Evolutionary conservation across 2,797 vertebrate genomes (phyloP).

Genomic region (Cottoperca gobio): DNA sequence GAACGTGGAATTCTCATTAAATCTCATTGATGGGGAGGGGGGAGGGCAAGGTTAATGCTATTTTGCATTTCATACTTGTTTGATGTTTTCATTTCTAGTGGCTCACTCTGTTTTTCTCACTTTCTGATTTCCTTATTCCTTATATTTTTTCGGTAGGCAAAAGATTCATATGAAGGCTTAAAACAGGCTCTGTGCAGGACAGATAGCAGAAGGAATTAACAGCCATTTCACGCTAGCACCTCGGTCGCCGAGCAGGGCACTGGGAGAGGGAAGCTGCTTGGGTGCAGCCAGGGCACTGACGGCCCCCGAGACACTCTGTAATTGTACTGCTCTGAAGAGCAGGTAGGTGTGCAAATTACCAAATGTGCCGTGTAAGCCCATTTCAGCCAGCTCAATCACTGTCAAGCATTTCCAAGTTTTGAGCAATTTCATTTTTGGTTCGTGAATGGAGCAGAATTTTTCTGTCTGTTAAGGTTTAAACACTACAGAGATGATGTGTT

Average conservation of each 20-base stretch:
- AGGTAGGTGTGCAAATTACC: slow-evolving; percentile 88
- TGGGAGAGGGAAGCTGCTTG: slow-evolving; percentile 65
- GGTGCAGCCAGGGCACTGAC: slow-evolving; percentile 65
- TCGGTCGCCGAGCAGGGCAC: slow-evolving; percentile 73
- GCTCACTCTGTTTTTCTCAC: slow-evolving; percentile 35
- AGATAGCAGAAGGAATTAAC: slow-evolving; percentile 87
- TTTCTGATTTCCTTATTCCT: slow-evolving; percentile 53
- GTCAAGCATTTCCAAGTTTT: slow-evolving; percentile 80
- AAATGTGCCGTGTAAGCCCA: slow-evolving; percentile 86
- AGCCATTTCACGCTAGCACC: slow-evolving; percentile 83
- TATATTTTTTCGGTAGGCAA: slow-evolving; percentile 60
- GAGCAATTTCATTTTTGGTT: slow-evolving; percentile 71
- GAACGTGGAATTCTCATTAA: slow-evolving; percentile 79
- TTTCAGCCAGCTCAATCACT: slow-evolving; percentile 83
- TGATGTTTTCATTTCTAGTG: slow-evolving; percentile 80
- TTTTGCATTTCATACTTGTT: slow-evolving; percentile 81
- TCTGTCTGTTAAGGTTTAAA: slow-evolving; percentile 41
- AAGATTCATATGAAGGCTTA: slow-evolving; percentile 78
- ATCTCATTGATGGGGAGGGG: slow-evolving; percentile 69
- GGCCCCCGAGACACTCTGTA: slow-evolving; percentile 81
- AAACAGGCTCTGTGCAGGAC: slow-evolving; percentile 82
- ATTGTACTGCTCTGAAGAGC: slow-evolving; percentile 87
- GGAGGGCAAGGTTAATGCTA: slow-evolving; percentile 62
- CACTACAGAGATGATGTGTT: slow-evolving; percentile 19
- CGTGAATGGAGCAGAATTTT: slow-evolving; percentile 50